Evolutionary conservation across 2,797 vertebrate species (phyloP).

Genomic region (Zenarchopterus dispar): DNA sequence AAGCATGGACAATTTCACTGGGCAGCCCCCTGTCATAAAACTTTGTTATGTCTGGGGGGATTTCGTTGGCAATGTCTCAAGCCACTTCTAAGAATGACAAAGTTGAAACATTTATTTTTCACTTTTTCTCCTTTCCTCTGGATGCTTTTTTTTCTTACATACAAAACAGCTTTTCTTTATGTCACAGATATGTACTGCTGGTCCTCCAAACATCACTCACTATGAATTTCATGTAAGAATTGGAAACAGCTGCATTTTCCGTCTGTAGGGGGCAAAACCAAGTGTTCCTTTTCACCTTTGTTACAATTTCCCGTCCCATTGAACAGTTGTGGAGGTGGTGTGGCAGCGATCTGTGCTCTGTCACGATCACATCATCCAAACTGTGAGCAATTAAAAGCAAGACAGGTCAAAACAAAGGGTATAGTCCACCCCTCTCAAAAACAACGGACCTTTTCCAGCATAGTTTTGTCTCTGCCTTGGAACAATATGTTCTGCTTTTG

Average conservation of each 20-base stretch:
- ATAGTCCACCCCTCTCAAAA: slow-evolving; percentile 44
- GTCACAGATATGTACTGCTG: slow-evolving; percentile 69
- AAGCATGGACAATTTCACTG: slow-evolving; percentile 68
- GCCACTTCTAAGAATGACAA: slow-evolving; percentile 66
- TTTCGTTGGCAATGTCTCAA: slow-evolving; percentile 73
- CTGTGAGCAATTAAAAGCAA: slow-evolving; percentile 55
- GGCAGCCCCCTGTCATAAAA: slow-evolving; percentile 72
- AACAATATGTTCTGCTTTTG: slow-evolving; percentile 8
- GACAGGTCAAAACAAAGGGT: slow-evolving; percentile 56
- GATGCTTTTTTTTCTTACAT: slow-evolving; percentile 48
- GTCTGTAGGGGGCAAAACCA: slow-evolving; percentile 45
- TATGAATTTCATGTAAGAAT: slow-evolving; percentile 65
- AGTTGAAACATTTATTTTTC: slow-evolving; percentile 51
- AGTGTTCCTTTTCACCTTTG: slow-evolving; percentile 61
- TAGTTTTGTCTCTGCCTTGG: slow-evolving; percentile 27
- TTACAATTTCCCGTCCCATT: slow-evolving; percentile 60
- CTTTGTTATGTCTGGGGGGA: slow-evolving; percentile 81
- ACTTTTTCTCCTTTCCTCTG: slow-evolving; percentile 15
- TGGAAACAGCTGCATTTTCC: slow-evolving; percentile 75
- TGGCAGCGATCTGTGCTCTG: slow-evolving; percentile 55
- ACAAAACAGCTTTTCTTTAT: slow-evolving; percentile 64
- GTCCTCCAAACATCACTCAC: slow-evolving; percentile 76
- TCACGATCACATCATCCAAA: slow-evolving; percentile 62
- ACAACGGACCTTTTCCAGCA: slow-evolving; percentile 26
- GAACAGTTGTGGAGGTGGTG: slow-evolving; percentile 42